Conservation (phyloP, 2,888 invertebrate genomes). For the Platerodrilus igneus region DNA sequence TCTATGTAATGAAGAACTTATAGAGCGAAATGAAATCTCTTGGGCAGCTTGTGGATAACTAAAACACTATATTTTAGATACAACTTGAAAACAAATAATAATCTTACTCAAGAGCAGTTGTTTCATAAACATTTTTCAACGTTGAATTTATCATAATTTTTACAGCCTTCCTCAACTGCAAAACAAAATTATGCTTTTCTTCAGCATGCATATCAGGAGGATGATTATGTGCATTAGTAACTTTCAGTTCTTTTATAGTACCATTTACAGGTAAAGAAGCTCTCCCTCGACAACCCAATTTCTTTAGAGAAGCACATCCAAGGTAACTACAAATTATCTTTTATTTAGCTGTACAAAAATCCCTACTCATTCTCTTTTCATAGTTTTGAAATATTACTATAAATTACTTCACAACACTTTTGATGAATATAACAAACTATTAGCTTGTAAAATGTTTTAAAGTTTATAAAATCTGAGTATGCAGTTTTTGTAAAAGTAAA, state of each 20-base stretch:
- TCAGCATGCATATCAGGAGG: slow-evolving; percentile 38
- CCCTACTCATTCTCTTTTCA: neutral
- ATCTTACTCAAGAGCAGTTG: slow-evolving; percentile 37
- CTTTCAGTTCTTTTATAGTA: slow-evolving; percentile 30
- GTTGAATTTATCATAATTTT: slow-evolving; percentile 15
- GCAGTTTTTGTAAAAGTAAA: no score
- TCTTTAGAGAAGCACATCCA: slow-evolving; percentile 38
- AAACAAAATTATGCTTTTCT: slow-evolving; percentile 36
- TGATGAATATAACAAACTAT: neutral
- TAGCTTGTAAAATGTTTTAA: no score
- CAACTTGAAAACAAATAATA: neutral
- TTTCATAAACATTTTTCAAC: slow-evolving; percentile 38
- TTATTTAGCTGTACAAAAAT: neutral
- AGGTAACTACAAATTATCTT: slow-evolving; percentile 33
- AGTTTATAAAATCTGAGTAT: no score
- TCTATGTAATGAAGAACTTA: slow-evolving; percentile 18
- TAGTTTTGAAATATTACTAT: neutral
- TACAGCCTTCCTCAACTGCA: slow-evolving; percentile 34
- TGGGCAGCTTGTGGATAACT: slow-evolving; percentile 15
- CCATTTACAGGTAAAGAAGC: slow-evolving; percentile 38
- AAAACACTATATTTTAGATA: slow-evolving; percentile 1
- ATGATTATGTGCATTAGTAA: slow-evolving; percentile 40
- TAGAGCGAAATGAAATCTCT: slow-evolving; percentile 16
- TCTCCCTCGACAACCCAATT: slow-evolving; percentile 37
- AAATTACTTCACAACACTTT: neutral